Evolutionary conservation across 1,140 invertebrate species (phyloP).

Genomic region (Metopolophium dirhodum): DNA sequence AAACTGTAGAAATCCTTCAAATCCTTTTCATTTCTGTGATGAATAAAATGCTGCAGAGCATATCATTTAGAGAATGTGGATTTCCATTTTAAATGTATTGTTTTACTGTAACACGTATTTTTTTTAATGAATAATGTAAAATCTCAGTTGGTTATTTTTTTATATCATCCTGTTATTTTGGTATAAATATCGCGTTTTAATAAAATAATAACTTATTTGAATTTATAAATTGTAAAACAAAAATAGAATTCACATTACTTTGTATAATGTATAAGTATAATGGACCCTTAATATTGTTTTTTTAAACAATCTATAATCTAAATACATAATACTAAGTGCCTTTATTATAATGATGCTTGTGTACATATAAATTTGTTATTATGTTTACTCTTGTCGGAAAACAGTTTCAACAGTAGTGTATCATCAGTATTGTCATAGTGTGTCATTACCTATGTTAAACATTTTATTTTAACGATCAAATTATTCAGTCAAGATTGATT

Average conservation of each 20-base stretch:
- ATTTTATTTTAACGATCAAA: no score
- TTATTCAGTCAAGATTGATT: neutral
- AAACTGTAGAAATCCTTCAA: neutral
- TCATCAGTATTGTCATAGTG: no score
- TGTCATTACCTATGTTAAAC: neutral
- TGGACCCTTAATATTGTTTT: neutral
- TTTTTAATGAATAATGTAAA: conserved; percentile 5
- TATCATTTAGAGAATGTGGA: neutral
- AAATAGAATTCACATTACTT: neutral
- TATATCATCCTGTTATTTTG: neutral
- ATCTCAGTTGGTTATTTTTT: neutral
- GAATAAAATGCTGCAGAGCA: neutral
- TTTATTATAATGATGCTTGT: neutral
- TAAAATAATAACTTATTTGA: neutral
- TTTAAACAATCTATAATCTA: neutral
- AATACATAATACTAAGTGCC: neutral
- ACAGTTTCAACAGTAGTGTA: neutral
- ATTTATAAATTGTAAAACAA: neutral
- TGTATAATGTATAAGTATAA: neutral
- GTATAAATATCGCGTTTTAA: neutral
- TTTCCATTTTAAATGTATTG: neutral
- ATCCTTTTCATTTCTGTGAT: neutral
- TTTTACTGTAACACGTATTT: neutral
- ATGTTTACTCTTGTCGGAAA: neutral
- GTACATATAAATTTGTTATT: neutral